Conservation (phyloP, 2,888 invertebrate genomes). For the Neoscelio sp. region DNA sequence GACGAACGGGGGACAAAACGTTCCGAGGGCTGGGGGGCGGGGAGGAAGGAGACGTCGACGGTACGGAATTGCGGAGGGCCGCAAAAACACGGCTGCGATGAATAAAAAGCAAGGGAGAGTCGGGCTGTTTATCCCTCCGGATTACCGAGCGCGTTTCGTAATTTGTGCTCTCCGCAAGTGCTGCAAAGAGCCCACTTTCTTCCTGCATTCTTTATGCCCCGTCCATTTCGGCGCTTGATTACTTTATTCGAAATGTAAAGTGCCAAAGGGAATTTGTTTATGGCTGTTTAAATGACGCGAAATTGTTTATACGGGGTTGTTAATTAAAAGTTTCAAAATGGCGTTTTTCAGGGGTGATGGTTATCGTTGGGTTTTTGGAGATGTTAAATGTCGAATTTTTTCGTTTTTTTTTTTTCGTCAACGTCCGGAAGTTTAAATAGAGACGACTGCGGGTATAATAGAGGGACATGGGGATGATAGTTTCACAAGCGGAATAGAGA, state of each 20-base stretch:
- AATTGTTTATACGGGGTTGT: conserved; percentile 5
- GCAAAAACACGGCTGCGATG: conserved; percentile 57
- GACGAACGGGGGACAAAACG: conserved; percentile 6
- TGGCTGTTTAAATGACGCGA: conserved; percentile 8
- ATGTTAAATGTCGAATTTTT: conserved; percentile 45
- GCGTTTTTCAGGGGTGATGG: conserved; percentile 7
- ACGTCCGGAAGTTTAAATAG: conserved; percentile 53
- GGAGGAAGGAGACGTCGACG: conserved; percentile 29
- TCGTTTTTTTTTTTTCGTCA: too few species aligned
- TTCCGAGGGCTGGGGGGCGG: too few species aligned
- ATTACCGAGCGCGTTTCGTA: conserved; percentile 37
- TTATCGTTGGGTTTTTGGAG: conserved; percentile 42
- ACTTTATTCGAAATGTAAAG: conserved; percentile 34
- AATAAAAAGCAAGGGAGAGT: conserved; percentile 67
- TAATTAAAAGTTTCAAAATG: background rate
- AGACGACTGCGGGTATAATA: conserved; percentile 46
- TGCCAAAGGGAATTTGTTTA: conserved; percentile 38
- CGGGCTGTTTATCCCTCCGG: conserved; percentile 46
- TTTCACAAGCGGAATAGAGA: conserved; percentile 60
- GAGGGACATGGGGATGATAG: conserved; percentile 36
- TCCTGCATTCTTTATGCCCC: conserved; percentile 39
- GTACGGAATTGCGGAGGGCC: conserved; percentile 30
- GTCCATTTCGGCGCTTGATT: conserved; percentile 43
- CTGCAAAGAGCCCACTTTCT: conserved; percentile 31
- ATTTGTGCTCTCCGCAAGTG: conserved; percentile 38